Conservation (phyloP, 2,113 vertebrate species). For the Pelobates fuscus region DNA sequence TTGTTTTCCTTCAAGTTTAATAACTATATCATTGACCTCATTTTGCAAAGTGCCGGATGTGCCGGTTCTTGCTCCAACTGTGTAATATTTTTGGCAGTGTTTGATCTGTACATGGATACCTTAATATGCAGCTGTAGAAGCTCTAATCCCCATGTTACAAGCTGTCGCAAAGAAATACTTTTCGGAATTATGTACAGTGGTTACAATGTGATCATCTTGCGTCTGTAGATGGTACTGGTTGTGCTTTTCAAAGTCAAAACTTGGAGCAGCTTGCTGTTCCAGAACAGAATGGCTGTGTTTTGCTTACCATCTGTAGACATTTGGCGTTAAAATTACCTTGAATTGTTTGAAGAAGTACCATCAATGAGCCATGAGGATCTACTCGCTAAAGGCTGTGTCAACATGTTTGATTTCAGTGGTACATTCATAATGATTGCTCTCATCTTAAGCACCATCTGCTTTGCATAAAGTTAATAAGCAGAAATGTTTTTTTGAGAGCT, state of each 20-base stretch:
- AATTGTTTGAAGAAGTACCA: slow-evolving; percentile 40
- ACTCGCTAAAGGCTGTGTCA: slow-evolving; percentile 16
- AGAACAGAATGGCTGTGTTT: slow-evolving; percentile 39
- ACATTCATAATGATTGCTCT: slow-evolving; percentile 26
- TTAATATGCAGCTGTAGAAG: too few species aligned
- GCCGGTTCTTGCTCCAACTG: too few species aligned
- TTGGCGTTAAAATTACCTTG: slow-evolving; percentile 42
- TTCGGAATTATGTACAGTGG: background rate
- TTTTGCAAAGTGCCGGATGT: too few species aligned
- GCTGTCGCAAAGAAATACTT: too few species aligned
- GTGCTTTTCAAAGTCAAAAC: slow-evolving; percentile 25
- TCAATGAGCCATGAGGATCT: slow-evolving; percentile 45
- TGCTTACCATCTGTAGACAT: slow-evolving; percentile 37
- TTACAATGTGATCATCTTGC: slow-evolving; percentile 3
- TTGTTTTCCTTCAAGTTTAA: too few species aligned
- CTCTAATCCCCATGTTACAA: too few species aligned
- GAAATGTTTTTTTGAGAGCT: background rate
- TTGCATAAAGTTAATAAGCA: slow-evolving; percentile 3
- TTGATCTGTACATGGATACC: too few species aligned
- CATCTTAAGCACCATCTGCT: slow-evolving; percentile 28
- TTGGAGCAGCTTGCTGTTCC: slow-evolving; percentile 10
- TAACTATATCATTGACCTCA: too few species aligned
- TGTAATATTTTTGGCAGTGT: too few species aligned
- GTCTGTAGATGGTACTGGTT: slow-evolving; percentile 23
- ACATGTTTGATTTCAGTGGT: slow-evolving; percentile 28